Percentiles rank a stretch among this genome's conserved stretches.
phyloP scores from a whole-genome alignment of 2,113 vertebrate species.

The Oriolus oriolus region DNA sequence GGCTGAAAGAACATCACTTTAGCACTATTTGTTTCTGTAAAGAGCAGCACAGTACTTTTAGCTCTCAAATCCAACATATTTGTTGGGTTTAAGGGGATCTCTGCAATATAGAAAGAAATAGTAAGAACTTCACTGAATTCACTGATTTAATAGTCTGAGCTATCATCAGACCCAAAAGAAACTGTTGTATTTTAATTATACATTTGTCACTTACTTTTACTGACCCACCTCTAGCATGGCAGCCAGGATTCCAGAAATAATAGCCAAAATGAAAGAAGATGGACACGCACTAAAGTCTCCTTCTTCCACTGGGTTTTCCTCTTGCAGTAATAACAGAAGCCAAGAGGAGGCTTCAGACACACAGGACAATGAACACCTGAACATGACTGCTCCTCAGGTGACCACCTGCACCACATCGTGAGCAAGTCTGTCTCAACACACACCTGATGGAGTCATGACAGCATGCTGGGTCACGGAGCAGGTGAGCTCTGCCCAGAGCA shows the following conservation, averaged over 20 bases:
- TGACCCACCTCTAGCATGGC: background rate
- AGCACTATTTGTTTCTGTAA: background rate
- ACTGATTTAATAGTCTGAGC: background rate
- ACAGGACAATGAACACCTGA: background rate
- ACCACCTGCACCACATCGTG: background rate
- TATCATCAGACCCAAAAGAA: background rate
- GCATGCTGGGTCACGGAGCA: background rate
- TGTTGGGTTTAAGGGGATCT: background rate
- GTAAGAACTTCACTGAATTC: background rate
- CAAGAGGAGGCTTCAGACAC: background rate
- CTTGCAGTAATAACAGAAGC: background rate
- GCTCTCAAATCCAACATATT: accelerated
- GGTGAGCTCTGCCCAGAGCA: background rate
- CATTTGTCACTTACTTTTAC: background rate
- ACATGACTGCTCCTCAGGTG: background rate
- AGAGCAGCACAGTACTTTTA: background rate
- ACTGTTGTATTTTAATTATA: background rate
- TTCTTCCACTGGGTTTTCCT: background rate
- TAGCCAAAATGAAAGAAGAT: background rate
- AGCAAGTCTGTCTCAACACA: background rate
- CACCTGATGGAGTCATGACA: too few relatives aligned
- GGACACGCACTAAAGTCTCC: accelerated
- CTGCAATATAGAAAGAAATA: background rate
- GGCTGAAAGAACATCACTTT: background rate
- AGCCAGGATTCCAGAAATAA: background rate